phyloP scores from a whole-genome alignment of 2,888 invertebrate species.

The Euzophera pinguis region DNA sequence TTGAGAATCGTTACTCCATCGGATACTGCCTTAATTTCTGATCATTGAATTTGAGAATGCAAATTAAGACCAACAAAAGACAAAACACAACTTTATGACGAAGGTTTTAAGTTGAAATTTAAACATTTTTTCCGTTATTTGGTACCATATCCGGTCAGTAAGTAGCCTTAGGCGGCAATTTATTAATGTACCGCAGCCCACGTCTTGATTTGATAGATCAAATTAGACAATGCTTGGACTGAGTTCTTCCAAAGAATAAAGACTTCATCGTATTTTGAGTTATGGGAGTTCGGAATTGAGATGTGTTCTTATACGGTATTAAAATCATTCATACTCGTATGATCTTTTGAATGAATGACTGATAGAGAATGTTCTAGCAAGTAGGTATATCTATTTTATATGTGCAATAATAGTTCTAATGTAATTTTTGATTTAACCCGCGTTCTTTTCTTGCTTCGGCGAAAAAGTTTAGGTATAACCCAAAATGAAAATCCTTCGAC shows the following conservation, averaged over 20 bases:
- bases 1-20: conserved; percentile 42
- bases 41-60: conserved; percentile 73
- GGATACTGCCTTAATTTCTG: conserved; percentile 71
- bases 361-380: no score
- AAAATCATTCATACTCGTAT: conserved; percentile 31
- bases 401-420: no score
- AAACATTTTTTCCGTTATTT: conserved; percentile 17
- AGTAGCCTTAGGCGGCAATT: conserved; percentile 68
- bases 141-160: conserved; percentile 68
- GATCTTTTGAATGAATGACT: no score
- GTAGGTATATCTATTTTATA: no score
- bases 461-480: no score
- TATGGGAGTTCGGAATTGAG: conserved; percentile 42
- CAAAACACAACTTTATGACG: conserved; percentile 26
- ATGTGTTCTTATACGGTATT: conserved; percentile 23
- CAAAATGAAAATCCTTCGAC: no score
- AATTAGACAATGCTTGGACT: conserved; percentile 61
- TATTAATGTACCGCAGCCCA: conserved; percentile 64
- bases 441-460: no score
- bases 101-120: conserved; percentile 24
- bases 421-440: no score
- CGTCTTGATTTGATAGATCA: conserved; percentile 65
- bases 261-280: conserved; percentile 59
- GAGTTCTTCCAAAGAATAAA: conserved; percentile 51
- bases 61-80: conserved; percentile 38